Evolutionary conservation across 2,888 invertebrate species (phyloP), one percentile per base, ranked within the genome.

Genomic region (Lycocerus yunnanus): DNA sequence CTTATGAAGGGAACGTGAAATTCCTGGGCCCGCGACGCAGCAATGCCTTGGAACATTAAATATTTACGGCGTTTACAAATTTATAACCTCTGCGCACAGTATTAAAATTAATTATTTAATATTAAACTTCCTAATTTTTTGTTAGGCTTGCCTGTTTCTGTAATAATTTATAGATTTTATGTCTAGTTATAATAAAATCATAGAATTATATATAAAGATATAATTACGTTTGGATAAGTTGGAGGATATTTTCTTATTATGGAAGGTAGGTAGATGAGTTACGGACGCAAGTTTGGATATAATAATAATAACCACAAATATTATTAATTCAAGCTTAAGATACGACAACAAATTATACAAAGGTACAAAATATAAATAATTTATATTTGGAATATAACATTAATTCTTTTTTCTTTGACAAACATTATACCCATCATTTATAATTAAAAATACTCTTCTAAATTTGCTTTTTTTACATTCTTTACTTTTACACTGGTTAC

Each of bases 61-160:
- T 85, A 86, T 86, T 86, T 82, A 85, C 82, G 79, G 80, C 83
- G 82, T 82, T 85, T 85, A 86, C 83, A 82, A 85, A 86, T 86
- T 86, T 85, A 86, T 85, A 85, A 85, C 85, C 84, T 85, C 84
- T 84, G 86, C 86, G 87, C 87, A 82, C 87, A 84, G 88, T 89
- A 89, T 89, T 89, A 89, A 89, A 89, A 89, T 89, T 88, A 89
- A 89, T 89, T 89, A 89, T 89, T 89, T 89, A 89, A 88, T 88
- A 88, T 89, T 89, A 88, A 89, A 89, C 88, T 88, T 87, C 86
- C 88, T 88, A 88, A 88, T 89, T 89, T 89, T 89, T 89, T 84
- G 82, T 84, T 82, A 82, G 84, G 83, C 84, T 82, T 81, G 81
- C 81, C 82, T 79, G 78, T 76, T 80, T 79, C 78, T 75, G 81